A percentile compares a stretch with the other conserved stretches of the same genome.
These are phyloP conservation scores for Setophaga coronata DNA, from an alignment of 2,113 vertebrate genomes.

Conservation along the genomic window DNA sequence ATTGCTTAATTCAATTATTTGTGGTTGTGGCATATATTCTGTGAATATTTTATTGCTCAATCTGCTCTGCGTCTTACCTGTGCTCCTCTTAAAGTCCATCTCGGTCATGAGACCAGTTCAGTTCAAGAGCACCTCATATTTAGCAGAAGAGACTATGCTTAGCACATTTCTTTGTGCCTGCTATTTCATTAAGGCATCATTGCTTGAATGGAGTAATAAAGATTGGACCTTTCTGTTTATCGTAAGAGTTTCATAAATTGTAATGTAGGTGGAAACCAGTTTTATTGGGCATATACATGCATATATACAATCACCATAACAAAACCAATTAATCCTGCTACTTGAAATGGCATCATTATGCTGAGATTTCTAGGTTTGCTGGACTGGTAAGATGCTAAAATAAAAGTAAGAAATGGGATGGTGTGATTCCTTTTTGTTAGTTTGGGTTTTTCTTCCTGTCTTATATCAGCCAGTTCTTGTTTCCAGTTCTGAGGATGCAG, in stretches of 20 bases:
- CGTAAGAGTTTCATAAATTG: background rate
- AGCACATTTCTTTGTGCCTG: background rate
- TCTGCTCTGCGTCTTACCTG: slow-evolving; percentile 27
- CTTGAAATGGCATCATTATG: background rate
- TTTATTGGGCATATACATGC: background rate
- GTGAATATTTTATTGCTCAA: slow-evolving; percentile 62
- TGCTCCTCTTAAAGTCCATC: background rate
- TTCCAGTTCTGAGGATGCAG: background rate
- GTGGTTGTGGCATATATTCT: slow-evolving; percentile 47
- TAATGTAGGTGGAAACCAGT: background rate
- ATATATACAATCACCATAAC: background rate
- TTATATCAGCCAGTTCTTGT: background rate
- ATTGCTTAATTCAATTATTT: slow-evolving; percentile 68
- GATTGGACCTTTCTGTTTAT: background rate
- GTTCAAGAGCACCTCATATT: background rate
- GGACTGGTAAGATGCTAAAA: background rate
- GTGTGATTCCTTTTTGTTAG: background rate
- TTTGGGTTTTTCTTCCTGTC: background rate
- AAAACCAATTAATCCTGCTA: slow-evolving; percentile 5
- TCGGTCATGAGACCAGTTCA: background rate
- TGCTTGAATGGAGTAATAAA: slow-evolving; percentile 11
- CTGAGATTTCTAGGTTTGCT: background rate
- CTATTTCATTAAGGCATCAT: background rate
- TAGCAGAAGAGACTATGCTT: background rate
- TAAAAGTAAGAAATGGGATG: background rate